Evolutionary conservation across 2,888 invertebrate genomes (phyloP).

Genomic region (Stegophylla sp.): DNA sequence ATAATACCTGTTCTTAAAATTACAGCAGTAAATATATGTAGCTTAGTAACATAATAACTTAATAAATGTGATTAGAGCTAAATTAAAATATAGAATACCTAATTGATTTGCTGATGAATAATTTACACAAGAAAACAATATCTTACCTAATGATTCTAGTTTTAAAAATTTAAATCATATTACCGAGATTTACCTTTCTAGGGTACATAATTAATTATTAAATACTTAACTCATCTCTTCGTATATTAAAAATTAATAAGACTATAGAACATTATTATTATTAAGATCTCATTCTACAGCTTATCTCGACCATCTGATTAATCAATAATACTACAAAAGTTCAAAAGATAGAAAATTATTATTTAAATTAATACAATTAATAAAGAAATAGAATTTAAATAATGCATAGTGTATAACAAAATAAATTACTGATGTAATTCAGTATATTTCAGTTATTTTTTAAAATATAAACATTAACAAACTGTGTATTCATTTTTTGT

Average conservation of each 20-base stretch:
- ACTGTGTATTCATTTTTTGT: neutral
- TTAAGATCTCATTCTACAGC: neutral
- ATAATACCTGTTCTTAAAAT: no score
- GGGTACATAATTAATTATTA: neutral
- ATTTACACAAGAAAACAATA: neutral
- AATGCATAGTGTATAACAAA: no score
- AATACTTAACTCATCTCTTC: neutral
- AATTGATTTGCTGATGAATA: neutral
- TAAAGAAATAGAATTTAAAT: no score
- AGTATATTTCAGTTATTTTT: neutral
- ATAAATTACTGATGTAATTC: no score
- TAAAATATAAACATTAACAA: neutral
- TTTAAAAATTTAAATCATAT: neutral
- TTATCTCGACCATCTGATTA: neutral
- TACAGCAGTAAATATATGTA: no score
- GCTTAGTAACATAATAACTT: neutral
- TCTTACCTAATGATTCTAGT: neutral
- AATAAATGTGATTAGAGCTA: neutral
- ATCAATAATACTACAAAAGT: neutral
- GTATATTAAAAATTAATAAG: slow-evolving; percentile 13
- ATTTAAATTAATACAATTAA: no score
- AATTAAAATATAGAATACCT: neutral
- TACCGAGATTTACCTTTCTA: neutral
- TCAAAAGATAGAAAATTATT: neutral
- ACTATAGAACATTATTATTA: neutral